Conservation (phyloP, 2,113 vertebrate species). For the Lota lota region DNA sequence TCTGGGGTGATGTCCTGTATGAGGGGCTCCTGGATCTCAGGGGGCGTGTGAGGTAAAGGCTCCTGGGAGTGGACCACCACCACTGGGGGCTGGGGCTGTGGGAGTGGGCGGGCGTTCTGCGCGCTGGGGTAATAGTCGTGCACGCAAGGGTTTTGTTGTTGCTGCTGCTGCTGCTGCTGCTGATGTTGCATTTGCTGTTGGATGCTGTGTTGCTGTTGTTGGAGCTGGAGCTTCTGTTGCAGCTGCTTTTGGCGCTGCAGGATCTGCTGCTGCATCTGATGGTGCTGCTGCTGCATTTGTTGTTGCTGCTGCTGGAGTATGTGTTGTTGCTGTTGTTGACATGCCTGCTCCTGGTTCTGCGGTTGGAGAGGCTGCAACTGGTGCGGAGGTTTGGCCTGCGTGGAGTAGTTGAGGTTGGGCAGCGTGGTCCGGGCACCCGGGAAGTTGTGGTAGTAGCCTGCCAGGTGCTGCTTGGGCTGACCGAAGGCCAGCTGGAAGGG, state of each 20-base stretch:
- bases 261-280: constrained; percentile 76
- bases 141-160: constrained; percentile 68
- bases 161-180: constrained; percentile 75
- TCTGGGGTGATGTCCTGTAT: constrained; percentile 74
- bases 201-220: constrained; percentile 70
- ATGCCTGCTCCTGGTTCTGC: constrained; percentile 78
- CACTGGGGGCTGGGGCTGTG: constrained; percentile 66
- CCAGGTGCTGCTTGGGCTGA: constrained; percentile 86
- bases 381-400: constrained; percentile 60
- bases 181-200: constrained; percentile 75
- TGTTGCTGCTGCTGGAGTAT: constrained; percentile 69
- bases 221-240: constrained; percentile 62
- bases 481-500: constrained; percentile 95
- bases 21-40: constrained; percentile 73
- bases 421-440: constrained; percentile 74
- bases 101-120: constrained; percentile 53
- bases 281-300: constrained; percentile 62
- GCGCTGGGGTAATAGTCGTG: constrained; percentile 59
- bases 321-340: constrained; percentile 63
- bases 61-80: constrained; percentile 82
- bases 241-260: constrained; percentile 63
- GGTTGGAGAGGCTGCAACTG: constrained; percentile 65
- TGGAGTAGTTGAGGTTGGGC: constrained; percentile 69
- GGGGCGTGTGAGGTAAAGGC: constrained; percentile 74
- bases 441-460: constrained; percentile 83